These are phyloP conservation scores for Misgurnus anguillicaudatus DNA, from an alignment of 2,113 vertebrate species.

Conservation along the genomic window DNA sequence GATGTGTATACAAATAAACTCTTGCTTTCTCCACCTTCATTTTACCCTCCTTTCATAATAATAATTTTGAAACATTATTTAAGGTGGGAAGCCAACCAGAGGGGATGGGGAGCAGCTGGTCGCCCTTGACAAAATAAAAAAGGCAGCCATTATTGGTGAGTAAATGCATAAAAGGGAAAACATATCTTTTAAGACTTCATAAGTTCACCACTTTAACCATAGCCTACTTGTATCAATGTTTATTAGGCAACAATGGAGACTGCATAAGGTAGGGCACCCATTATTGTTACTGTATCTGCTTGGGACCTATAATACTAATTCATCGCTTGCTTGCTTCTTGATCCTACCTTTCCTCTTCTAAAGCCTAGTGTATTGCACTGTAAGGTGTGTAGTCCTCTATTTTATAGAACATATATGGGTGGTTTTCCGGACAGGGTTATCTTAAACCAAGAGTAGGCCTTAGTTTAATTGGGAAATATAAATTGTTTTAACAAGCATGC, in stretches of 20 bases:
- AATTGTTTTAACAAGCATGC: too few relatives aligned
- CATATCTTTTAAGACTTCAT: too few relatives aligned
- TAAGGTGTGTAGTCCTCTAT: conserved; percentile 20
- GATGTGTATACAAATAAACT: conserved; percentile 16
- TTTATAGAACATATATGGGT: conserved; percentile 28
- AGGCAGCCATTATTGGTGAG: too few relatives aligned
- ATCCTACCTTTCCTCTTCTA: conserved; percentile 25
- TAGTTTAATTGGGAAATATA: too few relatives aligned
- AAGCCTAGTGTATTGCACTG: conserved; percentile 9
- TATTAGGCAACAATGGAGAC: conserved; percentile 18
- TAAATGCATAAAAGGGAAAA: too few relatives aligned
- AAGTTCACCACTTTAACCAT: conserved; percentile 5
- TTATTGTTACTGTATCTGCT: conserved; percentile 30
- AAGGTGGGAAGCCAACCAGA: too few relatives aligned
- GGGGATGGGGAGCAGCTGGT: too few relatives aligned
- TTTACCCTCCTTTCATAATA: conserved; percentile 21
- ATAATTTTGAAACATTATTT: too few relatives aligned
- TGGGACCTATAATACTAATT: conserved; percentile 24
- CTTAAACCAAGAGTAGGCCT: too few relatives aligned
- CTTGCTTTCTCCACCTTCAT: conserved; percentile 28
- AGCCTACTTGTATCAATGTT: conserved; percentile 9
- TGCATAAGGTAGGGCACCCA: conserved; percentile 13
- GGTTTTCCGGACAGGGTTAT: too few relatives aligned
- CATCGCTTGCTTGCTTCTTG: conserved; percentile 10
- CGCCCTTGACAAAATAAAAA: too few relatives aligned